phyloP scores from a whole-genome alignment of 2,888 invertebrate species.

The Agrotis clavis region DNA sequence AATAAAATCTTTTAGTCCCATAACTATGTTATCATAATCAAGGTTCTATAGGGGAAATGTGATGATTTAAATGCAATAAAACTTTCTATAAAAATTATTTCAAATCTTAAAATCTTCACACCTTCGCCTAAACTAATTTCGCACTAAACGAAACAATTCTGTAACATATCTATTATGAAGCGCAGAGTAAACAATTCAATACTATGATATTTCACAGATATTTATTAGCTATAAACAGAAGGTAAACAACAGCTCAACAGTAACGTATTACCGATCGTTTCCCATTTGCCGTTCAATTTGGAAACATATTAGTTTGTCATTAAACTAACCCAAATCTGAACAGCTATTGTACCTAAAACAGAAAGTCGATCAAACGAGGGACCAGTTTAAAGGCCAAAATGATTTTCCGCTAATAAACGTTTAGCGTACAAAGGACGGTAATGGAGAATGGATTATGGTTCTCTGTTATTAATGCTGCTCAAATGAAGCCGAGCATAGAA shows the following conservation, averaged over 20 bases:
- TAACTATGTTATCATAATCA: too few relatives aligned
- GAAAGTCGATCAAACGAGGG: conserved; percentile 69
- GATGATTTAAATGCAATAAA: not conserved
- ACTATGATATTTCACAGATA: conserved; percentile 26
- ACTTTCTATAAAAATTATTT: not conserved
- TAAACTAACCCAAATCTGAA: conserved; percentile 60
- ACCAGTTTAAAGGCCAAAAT: conserved; percentile 73
- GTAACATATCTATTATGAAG: conserved; percentile 18
- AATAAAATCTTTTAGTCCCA: not conserved
- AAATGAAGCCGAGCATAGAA: conserved; percentile 64
- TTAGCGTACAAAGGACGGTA: conserved; percentile 78
- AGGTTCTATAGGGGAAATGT: too few relatives aligned
- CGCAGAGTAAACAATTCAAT: conserved; percentile 35
- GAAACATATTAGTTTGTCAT: conserved; percentile 52
- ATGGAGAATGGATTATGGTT: conserved; percentile 75
- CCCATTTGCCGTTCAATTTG: conserved; percentile 51
- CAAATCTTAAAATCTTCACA: not conserved
- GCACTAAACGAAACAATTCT: not conserved
- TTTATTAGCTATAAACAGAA: conserved; percentile 27
- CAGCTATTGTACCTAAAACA: conserved; percentile 65
- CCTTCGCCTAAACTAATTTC: not conserved
- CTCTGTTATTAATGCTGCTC: conserved; percentile 72
- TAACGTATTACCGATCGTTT: conserved; percentile 46
- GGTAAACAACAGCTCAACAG: conserved; percentile 37
- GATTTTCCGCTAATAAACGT: conserved; percentile 78